Conservation (phyloP, 2,888 invertebrate species). For the Seira musarum region DNA sequence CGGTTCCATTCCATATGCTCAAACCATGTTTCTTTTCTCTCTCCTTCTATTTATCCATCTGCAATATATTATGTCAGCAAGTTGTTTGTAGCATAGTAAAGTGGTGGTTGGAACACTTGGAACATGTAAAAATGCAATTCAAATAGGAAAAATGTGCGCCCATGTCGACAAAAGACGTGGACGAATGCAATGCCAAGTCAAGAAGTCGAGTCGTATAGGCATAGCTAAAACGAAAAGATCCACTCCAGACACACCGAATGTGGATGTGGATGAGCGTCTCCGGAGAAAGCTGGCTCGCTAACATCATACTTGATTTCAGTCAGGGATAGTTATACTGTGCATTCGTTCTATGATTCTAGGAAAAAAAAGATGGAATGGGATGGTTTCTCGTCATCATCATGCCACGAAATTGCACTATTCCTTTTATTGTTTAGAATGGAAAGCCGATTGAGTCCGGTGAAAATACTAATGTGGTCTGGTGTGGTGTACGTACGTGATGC, state of each 20-base stretch:
- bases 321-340: too few species aligned
- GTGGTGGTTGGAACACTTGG: too few species aligned
- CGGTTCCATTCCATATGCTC: background rate
- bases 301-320: background rate
- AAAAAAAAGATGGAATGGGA: slow-evolving; percentile 21
- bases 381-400: slow-evolving; percentile 25
- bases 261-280: background rate
- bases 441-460: slow-evolving; percentile 38
- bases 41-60: background rate
- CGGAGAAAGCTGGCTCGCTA: background rate
- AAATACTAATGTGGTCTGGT: background rate
- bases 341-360: background rate
- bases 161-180: too few species aligned
- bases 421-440: too few species aligned
- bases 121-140: background rate
- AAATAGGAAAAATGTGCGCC: background rate
- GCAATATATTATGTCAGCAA: background rate
- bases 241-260: background rate
- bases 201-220: background rate
- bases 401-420: too few species aligned
- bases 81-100: too few species aligned
- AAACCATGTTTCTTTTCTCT: background rate
- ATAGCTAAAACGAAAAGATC: too few species aligned
- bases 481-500: background rate
- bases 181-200: too few species aligned